Base-by-base conservation (phyloP, 2,888 invertebrate genomes). In the Andricus quercusramuli region DNA sequence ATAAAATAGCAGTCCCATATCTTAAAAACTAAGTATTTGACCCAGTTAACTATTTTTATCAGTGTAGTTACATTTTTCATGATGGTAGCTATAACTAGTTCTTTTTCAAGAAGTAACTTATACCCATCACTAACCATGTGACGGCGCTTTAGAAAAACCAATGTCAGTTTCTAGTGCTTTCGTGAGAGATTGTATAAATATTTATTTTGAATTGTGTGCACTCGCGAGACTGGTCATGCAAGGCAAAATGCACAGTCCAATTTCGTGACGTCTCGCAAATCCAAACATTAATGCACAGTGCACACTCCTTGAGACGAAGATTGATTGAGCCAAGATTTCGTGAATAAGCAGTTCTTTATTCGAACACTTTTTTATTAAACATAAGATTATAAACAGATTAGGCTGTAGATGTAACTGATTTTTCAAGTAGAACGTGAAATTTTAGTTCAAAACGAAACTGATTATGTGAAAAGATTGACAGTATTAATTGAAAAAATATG, bases 201-300 rank as follows among this genome's bases (percentile, higher is more conserved):
- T 74, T 74, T 74, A 74, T 74, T 32, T 32, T 74, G 22, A 47
- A 20, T 70, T 67, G 66, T 67, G 41, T 67, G 22, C 32, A 67
- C 37, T 51, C 70, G 32, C n/a, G 32, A 70, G 68, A 29, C 51
- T 74, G n/a, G n/a, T 56, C 74, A 74, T 74, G 74, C 56, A 74
- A 74, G 29, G 29, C 20, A 20, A 70, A n/a, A 70, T 70, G 70
- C 47, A 70, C n/a, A 70, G 47, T 51, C 29, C 70, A 70, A 70
- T 70, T 70, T 70, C 29, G 29, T 68, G 29, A 70, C 70, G 47
- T 70, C 47, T 44, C 29, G 9, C 51, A 70, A 29, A 25, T 70
- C 47, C 9, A 20, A 25, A 51, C 51, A 17, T 20, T 56, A 47
- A 47, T 51, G 47, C 25, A 47, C 5, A 44, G 25, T 41, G 37